A percentile compares a stretch with the other conserved stretches of the same genome.
Conservation (phyloP, 2,888 invertebrate genomes). For the Coelinius sp. region DNA sequence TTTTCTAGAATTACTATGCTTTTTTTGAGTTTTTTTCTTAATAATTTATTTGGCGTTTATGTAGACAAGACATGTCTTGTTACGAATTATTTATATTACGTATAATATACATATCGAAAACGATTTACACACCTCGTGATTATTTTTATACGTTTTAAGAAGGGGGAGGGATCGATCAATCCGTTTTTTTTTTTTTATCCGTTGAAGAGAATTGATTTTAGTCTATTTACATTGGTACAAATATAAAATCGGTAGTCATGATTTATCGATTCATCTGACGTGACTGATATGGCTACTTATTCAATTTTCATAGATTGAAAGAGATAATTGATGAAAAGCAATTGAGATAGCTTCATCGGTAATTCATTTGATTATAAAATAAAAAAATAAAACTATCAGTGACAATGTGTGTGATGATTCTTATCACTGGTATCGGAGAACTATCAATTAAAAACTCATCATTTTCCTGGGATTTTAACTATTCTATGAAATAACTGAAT, state of each 20-base stretch:
- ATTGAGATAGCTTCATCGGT: not conserved
- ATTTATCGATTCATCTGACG: not conserved
- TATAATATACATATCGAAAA: conserved; percentile 22
- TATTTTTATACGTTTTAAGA: not conserved
- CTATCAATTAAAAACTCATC: not conserved
- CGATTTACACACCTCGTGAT: not conserved
- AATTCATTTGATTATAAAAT: not conserved
- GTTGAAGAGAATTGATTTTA: not conserved
- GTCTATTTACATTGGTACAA: not conserved
- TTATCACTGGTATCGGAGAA: not conserved
- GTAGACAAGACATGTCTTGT: conserved; percentile 2
- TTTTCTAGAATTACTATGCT: not conserved
- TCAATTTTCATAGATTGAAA: not conserved
- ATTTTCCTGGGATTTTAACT: not conserved
- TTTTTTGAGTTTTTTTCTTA: not conserved
- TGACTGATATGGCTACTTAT: not conserved
- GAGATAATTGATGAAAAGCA: not conserved
- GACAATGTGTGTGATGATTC: not conserved
- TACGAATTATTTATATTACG: conserved; percentile 17
- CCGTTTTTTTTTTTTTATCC: not conserved
- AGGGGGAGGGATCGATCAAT: not conserved
- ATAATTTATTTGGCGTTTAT: conserved; percentile 17
- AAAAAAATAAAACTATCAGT: not conserved
- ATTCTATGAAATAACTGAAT: not conserved
- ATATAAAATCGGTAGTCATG: not conserved